phyloP scores from a whole-genome alignment of 30 jellyfish, hydroid and myxozoan species.

The Cassiopea andromeda region DNA sequence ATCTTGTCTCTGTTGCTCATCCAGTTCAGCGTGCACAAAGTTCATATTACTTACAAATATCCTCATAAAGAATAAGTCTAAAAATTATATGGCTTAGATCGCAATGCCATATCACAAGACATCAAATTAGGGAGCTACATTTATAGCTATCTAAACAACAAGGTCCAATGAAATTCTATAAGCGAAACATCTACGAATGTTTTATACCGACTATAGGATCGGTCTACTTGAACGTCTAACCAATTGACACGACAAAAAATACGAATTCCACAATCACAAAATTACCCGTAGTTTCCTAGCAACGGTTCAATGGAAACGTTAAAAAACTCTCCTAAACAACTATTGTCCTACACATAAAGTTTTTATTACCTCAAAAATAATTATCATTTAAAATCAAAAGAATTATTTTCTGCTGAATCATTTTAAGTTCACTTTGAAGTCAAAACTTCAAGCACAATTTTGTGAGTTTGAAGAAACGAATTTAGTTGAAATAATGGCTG shows the following conservation, averaged over 20 bases:
- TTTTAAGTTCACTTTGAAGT: conserved; percentile 45
- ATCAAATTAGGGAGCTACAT: background rate
- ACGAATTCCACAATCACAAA: background rate
- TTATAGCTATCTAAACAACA: background rate
- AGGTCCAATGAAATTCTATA: background rate
- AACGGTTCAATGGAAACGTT: conserved; percentile 12
- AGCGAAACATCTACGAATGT: background rate
- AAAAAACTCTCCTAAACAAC: conserved; percentile 20
- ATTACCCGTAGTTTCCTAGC: conserved; percentile 1
- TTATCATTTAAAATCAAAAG: conserved; percentile 30
- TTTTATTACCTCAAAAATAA: conserved; percentile 36
- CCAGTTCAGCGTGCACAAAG: too few species aligned
- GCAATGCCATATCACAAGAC: background rate
- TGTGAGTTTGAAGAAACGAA: conserved; percentile 9
- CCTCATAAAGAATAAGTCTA: too few species aligned
- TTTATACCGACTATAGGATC: background rate
- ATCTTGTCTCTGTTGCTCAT: too few species aligned
- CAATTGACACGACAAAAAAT: background rate
- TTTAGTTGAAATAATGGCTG: background rate
- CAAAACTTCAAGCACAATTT: conserved; percentile 22
- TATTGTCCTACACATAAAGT: background rate
- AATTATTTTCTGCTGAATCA: conserved; percentile 21
- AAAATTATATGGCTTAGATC: too few species aligned
- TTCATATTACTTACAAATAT: too few species aligned
- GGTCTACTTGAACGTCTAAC: background rate